phyloP scores from a whole-genome alignment of 2,888 invertebrate species.

The Lobophora halterata region DNA sequence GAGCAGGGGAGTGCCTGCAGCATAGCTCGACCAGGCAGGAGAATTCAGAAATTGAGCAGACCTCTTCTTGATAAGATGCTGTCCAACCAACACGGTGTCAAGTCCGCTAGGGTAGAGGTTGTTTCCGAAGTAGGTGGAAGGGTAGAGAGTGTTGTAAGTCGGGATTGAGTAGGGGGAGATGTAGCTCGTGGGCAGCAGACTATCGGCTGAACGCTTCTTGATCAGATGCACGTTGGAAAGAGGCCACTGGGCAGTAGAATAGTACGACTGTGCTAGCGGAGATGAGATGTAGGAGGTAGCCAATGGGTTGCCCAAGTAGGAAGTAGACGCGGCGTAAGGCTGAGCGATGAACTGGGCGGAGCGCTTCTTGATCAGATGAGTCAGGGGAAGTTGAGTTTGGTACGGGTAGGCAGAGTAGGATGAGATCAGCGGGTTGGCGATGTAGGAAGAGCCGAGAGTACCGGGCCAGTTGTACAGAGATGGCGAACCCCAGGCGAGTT shows the following conservation, averaged over 20 bases:
- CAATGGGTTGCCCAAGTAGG: too few species aligned
- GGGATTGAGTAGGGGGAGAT: conserved; percentile 15
- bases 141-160: conserved; percentile 18
- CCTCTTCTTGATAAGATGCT: conserved; percentile 31
- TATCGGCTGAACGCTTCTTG: conserved; percentile 44
- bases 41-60: conserved; percentile 31
- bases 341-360: conserved; percentile 36
- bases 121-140: conserved; percentile 18
- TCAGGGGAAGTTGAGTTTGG: conserved; percentile 31
- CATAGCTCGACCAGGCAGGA: conserved; percentile 34
- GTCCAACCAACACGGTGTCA: conserved; percentile 6
- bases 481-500: conserved; percentile 34
- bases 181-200: conserved; percentile 30
- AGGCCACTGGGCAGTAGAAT: too few species aligned
- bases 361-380: conserved; percentile 57
- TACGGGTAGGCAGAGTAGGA: conserved; percentile 13
- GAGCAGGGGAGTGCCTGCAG: conserved; percentile 12
- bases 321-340: conserved; percentile 21
- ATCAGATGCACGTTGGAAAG: too few species aligned
- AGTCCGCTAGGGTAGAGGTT: conserved; percentile 11
- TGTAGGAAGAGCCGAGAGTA: conserved; percentile 6
- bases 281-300: too few species aligned
- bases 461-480: conserved; percentile 16
- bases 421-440: conserved; percentile 14
- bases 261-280: too few species aligned